These are phyloP conservation scores for Mycalesis mineus DNA, from an alignment of 2,888 invertebrate species.

Conservation along the genomic window DNA sequence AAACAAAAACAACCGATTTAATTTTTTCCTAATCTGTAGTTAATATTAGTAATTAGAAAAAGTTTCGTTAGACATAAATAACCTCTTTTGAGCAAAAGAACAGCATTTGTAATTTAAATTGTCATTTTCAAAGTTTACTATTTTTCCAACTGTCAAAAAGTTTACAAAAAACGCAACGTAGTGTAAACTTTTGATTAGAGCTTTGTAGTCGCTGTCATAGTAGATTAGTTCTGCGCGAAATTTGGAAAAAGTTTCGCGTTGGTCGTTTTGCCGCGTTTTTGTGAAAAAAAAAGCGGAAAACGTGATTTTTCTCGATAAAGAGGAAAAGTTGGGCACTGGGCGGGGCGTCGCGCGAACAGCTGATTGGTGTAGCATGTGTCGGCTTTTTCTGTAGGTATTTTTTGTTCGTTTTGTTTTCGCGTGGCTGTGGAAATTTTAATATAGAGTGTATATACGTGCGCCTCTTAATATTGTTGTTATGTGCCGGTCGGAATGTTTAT, in stretches of 20 bases:
- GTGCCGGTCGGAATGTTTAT: conserved; percentile 4
- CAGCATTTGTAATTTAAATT: background rate
- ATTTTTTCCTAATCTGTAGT: background rate
- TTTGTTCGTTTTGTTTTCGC: conserved; percentile 35
- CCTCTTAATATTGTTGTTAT: conserved; percentile 4
- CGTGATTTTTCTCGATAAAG: conserved; percentile 61
- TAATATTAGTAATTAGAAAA: background rate
- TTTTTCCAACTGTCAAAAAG: conserved; percentile 3
- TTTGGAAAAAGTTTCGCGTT: conserved; percentile 4
- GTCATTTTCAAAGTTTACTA: background rate
- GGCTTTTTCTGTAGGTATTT: conserved; percentile 72
- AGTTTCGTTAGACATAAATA: background rate
- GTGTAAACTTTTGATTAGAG: background rate
- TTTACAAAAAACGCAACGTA: background rate
- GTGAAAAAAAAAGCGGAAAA: conserved; percentile 31
- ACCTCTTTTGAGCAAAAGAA: background rate
- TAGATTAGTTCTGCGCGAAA: background rate
- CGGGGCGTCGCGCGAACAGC: conserved; percentile 69
- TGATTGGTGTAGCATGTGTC: conserved; percentile 69
- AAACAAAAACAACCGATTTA: background rate
- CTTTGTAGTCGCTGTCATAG: background rate
- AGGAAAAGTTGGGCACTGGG: conserved; percentile 66
- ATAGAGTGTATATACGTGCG: conserved; percentile 21
- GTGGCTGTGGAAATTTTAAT: conserved; percentile 29
- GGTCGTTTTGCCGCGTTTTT: conserved; percentile 21